Base-by-base conservation (phyloP, 2,888 invertebrate genomes). In the Disparrhopalites patrizii region DNA sequence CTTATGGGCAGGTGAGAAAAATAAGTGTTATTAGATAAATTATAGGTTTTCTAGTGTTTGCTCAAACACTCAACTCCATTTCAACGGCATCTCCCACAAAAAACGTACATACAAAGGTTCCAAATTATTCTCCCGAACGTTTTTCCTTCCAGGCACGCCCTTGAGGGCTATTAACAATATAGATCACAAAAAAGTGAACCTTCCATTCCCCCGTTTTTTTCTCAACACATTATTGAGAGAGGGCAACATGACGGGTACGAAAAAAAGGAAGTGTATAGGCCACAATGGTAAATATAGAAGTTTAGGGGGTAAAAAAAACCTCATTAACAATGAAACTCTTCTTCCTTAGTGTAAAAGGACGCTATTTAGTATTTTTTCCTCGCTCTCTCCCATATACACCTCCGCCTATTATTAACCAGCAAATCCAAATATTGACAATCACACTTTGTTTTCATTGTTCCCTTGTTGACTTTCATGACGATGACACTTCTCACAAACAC, bases 131-230 rank as follows among this genome's bases (percentile, higher is more conserved):
- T n/a, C n/a, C n/a, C n/a, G n/a, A n/a, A n/a, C n/a, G n/a, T n/a
- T n/a, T n/a, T n/a, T n/a, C n/a, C n/a, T n/a, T n/a, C n/a, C n/a
- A 63, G 69, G 68, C 70, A 71, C 74, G 71, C 74, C 74, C 74
- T 74, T 67, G 63, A 72, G 71, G 72, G 70, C 69, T 71, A 70
- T 72, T 71, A 70, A 66, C 68, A 67, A 68, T 71, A 62, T 63
- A 52, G 65, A 70, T 69, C 67, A 67, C 69, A 66, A 27, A 54
- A 13, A 15, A 50, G 36, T 30, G 33, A 31, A 58, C 47, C 58
- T 47, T 51, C 61, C 27, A 50, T n/a, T 30, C n/a, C 51, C 33
- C 61, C 27, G 33, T n/a, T 30, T 18, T 33, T 62, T 18, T 30
- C 57, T n/a, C 47, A 33, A 62, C 61, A 51, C n/a, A n/a, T n/a